Evolutionary conservation across 2,888 invertebrate species (phyloP).

Genomic region (Nemotelus nigrinus): DNA sequence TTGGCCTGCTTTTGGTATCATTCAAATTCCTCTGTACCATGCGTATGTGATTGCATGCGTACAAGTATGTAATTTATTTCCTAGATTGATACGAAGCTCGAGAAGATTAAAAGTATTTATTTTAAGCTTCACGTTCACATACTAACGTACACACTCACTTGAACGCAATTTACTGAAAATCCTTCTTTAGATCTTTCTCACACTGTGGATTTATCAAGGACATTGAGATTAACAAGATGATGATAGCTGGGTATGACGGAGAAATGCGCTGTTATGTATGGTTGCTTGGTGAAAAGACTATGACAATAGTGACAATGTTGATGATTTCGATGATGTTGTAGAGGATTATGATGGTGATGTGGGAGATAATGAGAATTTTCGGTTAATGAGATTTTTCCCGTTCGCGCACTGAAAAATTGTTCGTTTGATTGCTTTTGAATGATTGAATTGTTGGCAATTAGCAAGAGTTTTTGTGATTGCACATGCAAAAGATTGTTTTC

Average conservation of each 20-base stretch:
- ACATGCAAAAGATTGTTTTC: not conserved
- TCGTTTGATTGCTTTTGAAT: not conserved
- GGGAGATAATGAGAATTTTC: not conserved
- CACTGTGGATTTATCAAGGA: not conserved
- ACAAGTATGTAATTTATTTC: conserved; percentile 28
- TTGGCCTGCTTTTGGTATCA: no score
- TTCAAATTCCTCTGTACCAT: not conserved
- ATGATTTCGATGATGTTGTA: not conserved
- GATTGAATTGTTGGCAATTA: not conserved
- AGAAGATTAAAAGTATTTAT: conserved; percentile 32
- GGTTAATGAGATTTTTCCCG: not conserved
- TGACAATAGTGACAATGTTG: not conserved
- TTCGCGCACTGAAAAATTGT: not conserved
- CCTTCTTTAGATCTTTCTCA: conserved; percentile 7
- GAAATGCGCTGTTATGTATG: not conserved
- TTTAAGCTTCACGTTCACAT: not conserved
- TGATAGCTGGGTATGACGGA: not conserved
- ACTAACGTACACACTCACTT: not conserved
- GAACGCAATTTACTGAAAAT: not conserved
- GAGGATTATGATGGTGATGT: not conserved
- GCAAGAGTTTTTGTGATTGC: not conserved
- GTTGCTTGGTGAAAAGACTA: not conserved
- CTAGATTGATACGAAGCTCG: conserved; percentile 29
- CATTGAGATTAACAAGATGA: not conserved
- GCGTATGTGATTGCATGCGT: not conserved